These are phyloP conservation scores for Pygocentrus nattereri DNA, from an alignment of 2,797 vertebrate genomes.

Conservation along the genomic window DNA sequence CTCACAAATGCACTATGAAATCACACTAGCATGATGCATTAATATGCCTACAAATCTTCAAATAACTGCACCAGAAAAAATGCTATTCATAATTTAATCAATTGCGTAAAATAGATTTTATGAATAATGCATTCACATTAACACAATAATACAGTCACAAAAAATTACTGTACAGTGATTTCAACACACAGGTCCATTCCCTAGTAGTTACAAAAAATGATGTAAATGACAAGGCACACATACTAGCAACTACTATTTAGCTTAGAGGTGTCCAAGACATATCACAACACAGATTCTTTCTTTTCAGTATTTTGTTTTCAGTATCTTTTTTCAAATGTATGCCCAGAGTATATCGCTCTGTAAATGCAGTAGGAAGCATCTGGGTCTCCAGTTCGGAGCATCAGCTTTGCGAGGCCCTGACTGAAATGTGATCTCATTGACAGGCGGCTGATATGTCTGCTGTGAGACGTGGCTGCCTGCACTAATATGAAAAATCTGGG, in stretches of 20 bases:
- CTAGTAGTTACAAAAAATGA: background rate
- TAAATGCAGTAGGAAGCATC: slow-evolving; percentile 11
- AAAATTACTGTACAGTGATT: background rate
- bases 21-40: too few species aligned
- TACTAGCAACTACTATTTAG: background rate
- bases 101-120: too few species aligned
- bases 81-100: too few species aligned
- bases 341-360: background rate
- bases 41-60: too few species aligned
- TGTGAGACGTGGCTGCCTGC: slow-evolving; percentile 39
- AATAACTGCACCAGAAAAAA: too few species aligned
- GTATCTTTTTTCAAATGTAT: background rate
- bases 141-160: too few species aligned
- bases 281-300: background rate
- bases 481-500: slow-evolving; percentile 47
- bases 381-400: slow-evolving; percentile 21
- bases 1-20: too few species aligned
- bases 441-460: slow-evolving; percentile 33
- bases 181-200: too few species aligned
- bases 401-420: slow-evolving; percentile 15
- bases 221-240: background rate
- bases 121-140: too few species aligned
- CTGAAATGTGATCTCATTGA: slow-evolving; percentile 43
- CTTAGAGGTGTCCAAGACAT: background rate
- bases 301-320: background rate